Base-by-base conservation (phyloP, 1,140 invertebrate genomes). In the Hyles vespertilio region DNA sequence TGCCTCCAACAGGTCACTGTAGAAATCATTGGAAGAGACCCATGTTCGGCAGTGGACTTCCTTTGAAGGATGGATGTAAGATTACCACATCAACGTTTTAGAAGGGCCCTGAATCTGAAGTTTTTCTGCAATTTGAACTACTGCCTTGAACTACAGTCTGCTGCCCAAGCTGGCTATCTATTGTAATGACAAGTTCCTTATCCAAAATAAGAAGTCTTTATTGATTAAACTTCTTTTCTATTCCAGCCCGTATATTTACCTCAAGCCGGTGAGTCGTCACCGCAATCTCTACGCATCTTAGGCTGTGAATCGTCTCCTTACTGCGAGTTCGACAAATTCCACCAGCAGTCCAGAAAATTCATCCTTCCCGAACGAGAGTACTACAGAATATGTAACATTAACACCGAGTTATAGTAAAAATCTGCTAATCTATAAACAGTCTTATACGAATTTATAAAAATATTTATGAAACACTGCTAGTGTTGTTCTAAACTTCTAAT, bases 201-300 rank as follows among this genome's bases (percentile, higher is more conserved):
- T 22, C 22, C 1, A 40, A 40, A 40, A 40, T 40, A 40, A 22
- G 2, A 22, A 22, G 22, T 22, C 8, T 40, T 1, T 10, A 48
- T 10, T 0, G 3, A 48, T 0, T 48, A 43, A 12, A 44, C 43
- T 12, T n/a, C 9, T 4, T 34, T 4, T 58, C n/a, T 51, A 11
- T 77, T 79, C 6, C 77, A 87, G 84, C 79, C 84, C 0, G 71
- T 87, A 2, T 87, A 81, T 60, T 50, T 87, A 0, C 59, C 78
- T 3, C 71, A 73, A 64, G 82, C 84, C 10, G 84, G 84, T 2
- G 64, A 75, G 9, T 70, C 74, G 2, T 58, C 70, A 5, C 69
- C 71, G 2, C 59, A 72, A 8, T 33, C 55, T 9, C 60, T 87
- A 0, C 69, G 71, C 47, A 70, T 87, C 51, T 58, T 56, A 5